Conservation (phyloP, 2,113 vertebrate genomes). For the Xiphophorus maculatus region DNA sequence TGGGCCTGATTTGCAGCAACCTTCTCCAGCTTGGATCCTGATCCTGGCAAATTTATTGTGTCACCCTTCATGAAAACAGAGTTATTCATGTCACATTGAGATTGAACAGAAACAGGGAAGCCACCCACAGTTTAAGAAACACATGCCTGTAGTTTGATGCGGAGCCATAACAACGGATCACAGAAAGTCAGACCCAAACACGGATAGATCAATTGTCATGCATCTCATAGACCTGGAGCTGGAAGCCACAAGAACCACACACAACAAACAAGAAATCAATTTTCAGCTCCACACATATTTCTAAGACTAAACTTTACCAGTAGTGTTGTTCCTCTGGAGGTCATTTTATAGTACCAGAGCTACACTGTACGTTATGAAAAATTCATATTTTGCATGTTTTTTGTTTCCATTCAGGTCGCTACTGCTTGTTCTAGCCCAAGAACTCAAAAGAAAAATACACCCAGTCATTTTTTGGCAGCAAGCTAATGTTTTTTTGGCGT, state of each 20-base stretch:
- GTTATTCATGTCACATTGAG: constrained; percentile 64
- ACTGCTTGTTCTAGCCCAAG: no score
- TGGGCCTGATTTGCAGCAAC: constrained; percentile 34
- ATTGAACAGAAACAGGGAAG: constrained; percentile 49
- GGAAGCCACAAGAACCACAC: constrained; percentile 28
- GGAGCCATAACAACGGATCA: constrained; percentile 50
- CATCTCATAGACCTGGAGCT: constrained; percentile 28
- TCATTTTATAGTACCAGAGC: not conserved
- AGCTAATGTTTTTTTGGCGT: no score
- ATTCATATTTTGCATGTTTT: no score
- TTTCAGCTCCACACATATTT: constrained; percentile 12
- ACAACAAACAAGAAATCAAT: constrained; percentile 1
- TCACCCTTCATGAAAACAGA: constrained; percentile 44
- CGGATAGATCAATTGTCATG: constrained; percentile 30
- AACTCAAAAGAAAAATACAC: no score
- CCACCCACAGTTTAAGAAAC: constrained; percentile 57
- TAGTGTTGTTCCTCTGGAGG: not conserved
- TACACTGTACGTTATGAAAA: not conserved
- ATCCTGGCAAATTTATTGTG: constrained; percentile 32
- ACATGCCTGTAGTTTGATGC: constrained; percentile 24
- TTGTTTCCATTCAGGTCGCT: no score
- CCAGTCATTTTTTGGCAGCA: no score
- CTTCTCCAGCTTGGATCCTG: constrained; percentile 28
- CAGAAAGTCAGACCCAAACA: constrained; percentile 45
- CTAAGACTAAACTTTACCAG: not conserved